Evolutionary conservation across 2,113 vertebrate species (phyloP).

Genomic region (Chloebia gouldiae): DNA sequence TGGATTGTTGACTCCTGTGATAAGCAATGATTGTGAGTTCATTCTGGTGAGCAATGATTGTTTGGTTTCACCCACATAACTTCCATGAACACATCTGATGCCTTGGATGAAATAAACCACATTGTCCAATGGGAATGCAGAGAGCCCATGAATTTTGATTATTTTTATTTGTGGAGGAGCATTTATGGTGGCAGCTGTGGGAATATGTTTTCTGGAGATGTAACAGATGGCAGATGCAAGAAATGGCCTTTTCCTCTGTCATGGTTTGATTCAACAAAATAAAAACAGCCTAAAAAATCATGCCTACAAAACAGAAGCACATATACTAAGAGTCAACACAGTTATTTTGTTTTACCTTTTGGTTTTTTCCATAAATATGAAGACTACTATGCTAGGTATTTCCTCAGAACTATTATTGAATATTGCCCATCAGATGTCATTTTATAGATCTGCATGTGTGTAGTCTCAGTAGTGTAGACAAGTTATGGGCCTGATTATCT

Average conservation of each 20-base stretch:
- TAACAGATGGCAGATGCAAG: conserved; percentile 19
- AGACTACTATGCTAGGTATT: not conserved
- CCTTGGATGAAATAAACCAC: conserved; percentile 2
- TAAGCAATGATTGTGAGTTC: not conserved
- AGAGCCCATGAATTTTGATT: not conserved
- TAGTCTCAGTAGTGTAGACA: not conserved
- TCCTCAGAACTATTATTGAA: not conserved
- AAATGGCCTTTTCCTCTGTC: not conserved
- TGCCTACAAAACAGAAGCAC: not conserved
- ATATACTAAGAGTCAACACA: not conserved
- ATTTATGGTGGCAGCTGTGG: not conserved
- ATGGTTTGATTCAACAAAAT: not conserved
- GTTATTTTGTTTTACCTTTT: not conserved
- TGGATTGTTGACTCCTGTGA: not conserved
- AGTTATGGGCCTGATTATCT: not conserved
- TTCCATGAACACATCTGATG: not conserved
- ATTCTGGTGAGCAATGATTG: not conserved
- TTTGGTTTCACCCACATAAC: conserved; percentile 15
- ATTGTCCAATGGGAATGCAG: not conserved
- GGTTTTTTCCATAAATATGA: not conserved
- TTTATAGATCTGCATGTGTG: not conserved
- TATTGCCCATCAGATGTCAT: not conserved
- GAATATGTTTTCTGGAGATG: not conserved
- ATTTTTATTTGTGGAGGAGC: not conserved
- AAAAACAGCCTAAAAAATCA: not conserved